A percentile compares a stretch with the other conserved stretches of the same genome.
These are phyloP conservation scores for Plestiodon gilberti DNA, from an alignment of 2,113 vertebrate genomes.

Conservation along the genomic window DNA sequence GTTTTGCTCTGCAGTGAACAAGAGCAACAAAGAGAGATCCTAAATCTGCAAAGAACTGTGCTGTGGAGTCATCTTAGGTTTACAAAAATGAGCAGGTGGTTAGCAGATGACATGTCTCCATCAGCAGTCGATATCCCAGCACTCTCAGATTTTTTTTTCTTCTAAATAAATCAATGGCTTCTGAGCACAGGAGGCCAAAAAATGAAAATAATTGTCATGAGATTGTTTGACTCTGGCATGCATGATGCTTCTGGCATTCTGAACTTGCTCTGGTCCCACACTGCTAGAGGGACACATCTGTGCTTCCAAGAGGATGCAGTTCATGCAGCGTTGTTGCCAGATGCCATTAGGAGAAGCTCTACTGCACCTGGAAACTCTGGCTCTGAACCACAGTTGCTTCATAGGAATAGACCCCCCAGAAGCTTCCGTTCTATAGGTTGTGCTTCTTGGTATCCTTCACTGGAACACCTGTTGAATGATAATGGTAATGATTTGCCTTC, in stretches of 20 bases:
- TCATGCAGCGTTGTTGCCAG: not conserved
- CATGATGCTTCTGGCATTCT: not conserved
- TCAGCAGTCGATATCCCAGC: slow-evolving; percentile 32
- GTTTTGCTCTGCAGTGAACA: not conserved
- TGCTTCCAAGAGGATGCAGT: not conserved
- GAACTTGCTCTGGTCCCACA: not conserved
- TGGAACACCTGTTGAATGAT: not conserved
- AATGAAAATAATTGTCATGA: not conserved
- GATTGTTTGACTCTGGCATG: not conserved
- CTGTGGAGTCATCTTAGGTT: slow-evolving; percentile 26
- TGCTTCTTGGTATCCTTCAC: slow-evolving; percentile 8
- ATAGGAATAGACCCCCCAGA: not conserved
- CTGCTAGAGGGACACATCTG: not conserved
- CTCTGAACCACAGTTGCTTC: not conserved
- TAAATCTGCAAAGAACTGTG: slow-evolving; percentile 19
- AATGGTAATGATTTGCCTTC: not conserved
- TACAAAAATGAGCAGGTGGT: slow-evolving; percentile 30
- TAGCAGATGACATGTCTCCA: slow-evolving; percentile 12
- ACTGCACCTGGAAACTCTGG: not conserved
- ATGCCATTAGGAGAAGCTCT: not conserved
- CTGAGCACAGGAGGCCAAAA: not conserved
- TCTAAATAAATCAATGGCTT: slow-evolving; percentile 34
- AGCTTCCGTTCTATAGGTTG: slow-evolving; percentile 13
- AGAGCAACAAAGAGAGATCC: not conserved
- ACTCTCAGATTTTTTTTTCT: slow-evolving; percentile 29